Percentiles rank a stretch among this genome's conserved stretches.
Conservation (phyloP, 2,797 vertebrate genomes). For the Onychomys arenicola region DNA sequence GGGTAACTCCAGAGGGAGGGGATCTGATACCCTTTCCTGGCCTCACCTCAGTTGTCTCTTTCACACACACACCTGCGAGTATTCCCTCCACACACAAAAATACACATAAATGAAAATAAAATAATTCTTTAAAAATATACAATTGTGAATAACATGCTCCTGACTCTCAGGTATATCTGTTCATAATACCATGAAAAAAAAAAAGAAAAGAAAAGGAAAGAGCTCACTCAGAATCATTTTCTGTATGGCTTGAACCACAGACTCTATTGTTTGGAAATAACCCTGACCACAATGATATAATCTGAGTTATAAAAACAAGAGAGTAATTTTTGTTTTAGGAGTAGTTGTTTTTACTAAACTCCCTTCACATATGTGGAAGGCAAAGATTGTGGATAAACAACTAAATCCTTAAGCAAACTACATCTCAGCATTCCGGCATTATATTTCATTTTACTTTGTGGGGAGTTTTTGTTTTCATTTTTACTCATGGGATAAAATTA, state of each 20-base stretch:
- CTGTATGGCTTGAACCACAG: neutral
- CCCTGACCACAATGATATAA: neutral
- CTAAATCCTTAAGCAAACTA: constrained; percentile 15
- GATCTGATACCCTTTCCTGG: neutral
- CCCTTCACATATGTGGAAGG: neutral
- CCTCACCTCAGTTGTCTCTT: neutral
- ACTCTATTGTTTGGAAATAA: neutral
- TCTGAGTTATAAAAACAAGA: neutral
- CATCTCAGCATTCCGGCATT: neutral
- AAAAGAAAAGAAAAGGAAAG: neutral
- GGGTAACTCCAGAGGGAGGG: neutral
- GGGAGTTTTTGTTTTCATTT: constrained; percentile 29
- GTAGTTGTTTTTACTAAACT: neutral
- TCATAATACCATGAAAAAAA: neutral
- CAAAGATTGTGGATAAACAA: constrained; percentile 4
- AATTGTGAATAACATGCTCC: neutral
- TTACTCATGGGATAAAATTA: constrained; percentile 69
- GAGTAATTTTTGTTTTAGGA: neutral
- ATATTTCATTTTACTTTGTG: constrained; percentile 54
- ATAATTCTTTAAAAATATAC: neutral
- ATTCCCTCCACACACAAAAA: neutral
- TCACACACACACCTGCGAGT: neutral
- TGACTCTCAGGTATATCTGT: neutral
- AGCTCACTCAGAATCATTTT: neutral
- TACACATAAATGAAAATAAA: neutral